These are phyloP conservation scores for Galaxea fascicularis DNA, from an alignment of 92 coral and sea anemone species.

Conservation along the genomic window DNA sequence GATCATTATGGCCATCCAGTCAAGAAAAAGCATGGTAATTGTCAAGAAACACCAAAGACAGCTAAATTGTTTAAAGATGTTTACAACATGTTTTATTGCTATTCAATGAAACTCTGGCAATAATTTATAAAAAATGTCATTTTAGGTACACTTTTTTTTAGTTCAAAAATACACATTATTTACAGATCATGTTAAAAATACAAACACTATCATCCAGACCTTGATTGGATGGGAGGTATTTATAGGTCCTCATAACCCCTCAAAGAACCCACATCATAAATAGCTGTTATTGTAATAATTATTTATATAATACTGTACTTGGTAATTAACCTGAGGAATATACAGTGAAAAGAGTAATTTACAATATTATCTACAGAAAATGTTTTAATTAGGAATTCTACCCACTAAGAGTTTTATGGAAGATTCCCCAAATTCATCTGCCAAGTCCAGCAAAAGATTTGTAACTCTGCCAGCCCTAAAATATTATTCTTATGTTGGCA, in stretches of 20 bases:
- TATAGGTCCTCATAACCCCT: neutral
- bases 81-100: conserved; percentile 73
- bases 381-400: neutral
- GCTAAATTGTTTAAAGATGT: neutral
- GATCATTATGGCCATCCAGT: no score
- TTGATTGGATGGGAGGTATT: conserved; percentile 26
- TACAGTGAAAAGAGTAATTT: conserved; percentile 33
- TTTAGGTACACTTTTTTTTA: conserved; percentile 78
- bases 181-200: conserved; percentile 96
- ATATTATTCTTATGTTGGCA: no score
- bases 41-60: neutral
- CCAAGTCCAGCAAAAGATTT: neutral
- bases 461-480: no score
- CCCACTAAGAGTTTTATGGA: neutral
- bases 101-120: conserved; percentile 85
- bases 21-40: no score
- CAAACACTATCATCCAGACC: conserved; percentile 70
- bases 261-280: conserved; percentile 50
- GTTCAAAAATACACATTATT: conserved; percentile 94
- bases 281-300: conserved; percentile 12
- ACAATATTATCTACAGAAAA: conserved; percentile 57
- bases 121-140: conserved; percentile 94
- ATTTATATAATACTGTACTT: conserved; percentile 27
- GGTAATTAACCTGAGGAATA: conserved; percentile 36
- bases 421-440: neutral